Percentiles rank a stretch among this genome's conserved stretches.
These are phyloP conservation scores for Troides aeacus DNA, from an alignment of 2,888 invertebrate species.

Conservation along the genomic window DNA sequence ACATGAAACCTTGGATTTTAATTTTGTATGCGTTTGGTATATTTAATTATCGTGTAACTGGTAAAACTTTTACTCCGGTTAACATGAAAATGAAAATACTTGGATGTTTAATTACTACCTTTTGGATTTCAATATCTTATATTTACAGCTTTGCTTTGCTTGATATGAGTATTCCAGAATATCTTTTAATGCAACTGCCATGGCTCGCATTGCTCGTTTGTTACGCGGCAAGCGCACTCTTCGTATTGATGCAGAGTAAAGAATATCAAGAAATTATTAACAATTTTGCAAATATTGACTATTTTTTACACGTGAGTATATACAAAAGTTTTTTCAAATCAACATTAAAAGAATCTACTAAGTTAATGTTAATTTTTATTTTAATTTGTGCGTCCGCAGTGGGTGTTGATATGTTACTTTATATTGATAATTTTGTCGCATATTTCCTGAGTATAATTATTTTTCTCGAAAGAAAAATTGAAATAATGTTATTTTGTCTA, in stretches of 20 bases:
- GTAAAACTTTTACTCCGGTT: neutral
- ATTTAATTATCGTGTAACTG: constrained; percentile 10
- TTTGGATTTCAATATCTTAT: constrained; percentile 30
- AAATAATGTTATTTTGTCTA: constrained; percentile 6
- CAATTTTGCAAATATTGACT: constrained; percentile 45
- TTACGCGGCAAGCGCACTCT: constrained; percentile 39
- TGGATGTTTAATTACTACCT: neutral
- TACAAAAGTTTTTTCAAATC: neutral
- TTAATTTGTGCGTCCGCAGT: neutral
- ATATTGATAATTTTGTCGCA: too few relatives aligned
- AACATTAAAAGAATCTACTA: neutral
- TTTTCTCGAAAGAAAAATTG: constrained; percentile 18
- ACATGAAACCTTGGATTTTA: constrained; percentile 10
- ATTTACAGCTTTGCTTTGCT: constrained; percentile 11
- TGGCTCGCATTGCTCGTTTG: constrained; percentile 42
- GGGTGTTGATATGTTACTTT: neutral
- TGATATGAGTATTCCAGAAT: too few relatives aligned
- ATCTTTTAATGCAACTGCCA: constrained; percentile 39
- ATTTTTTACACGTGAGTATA: constrained; percentile 3
- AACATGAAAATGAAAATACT: constrained; percentile 11
- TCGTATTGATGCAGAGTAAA: constrained; percentile 40
- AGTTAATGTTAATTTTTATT: neutral
- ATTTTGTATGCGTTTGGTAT: constrained; percentile 14
- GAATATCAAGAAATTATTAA: constrained; percentile 43
- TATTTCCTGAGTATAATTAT: neutral